phyloP scores from a whole-genome alignment of 2,113 vertebrate genomes.

The Pholis gunnellus region DNA sequence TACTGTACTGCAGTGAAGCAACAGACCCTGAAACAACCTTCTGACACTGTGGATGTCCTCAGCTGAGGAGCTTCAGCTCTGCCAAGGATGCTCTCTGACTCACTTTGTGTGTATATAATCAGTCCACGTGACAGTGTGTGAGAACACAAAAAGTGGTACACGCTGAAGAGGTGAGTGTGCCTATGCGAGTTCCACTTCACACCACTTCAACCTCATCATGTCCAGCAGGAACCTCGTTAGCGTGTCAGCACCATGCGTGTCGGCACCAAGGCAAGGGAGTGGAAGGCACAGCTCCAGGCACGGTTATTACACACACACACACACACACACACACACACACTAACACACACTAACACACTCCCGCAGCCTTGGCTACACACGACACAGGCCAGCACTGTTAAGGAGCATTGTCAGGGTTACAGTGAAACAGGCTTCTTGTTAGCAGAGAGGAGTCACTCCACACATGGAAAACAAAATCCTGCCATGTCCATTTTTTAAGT shows the following conservation, averaged over 20 bases:
- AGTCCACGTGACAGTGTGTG: neutral
- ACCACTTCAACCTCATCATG: conserved; percentile 51
- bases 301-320: conserved; percentile 1
- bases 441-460: conserved; percentile 37
- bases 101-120: conserved; percentile 36
- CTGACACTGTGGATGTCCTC: conserved; percentile 39
- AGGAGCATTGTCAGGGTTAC: conserved; percentile 37
- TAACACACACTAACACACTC: neutral
- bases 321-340: conserved; percentile 37
- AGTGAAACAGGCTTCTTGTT: conserved; percentile 53
- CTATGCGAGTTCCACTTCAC: conserved; percentile 60
- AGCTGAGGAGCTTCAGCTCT: conserved; percentile 28
- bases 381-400: conserved; percentile 28
- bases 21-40: conserved; percentile 68
- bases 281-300: conserved; percentile 56
- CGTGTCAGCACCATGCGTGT: conserved; percentile 51
- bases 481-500: neutral
- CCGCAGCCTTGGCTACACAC: conserved; percentile 39
- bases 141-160: neutral
- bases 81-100: conserved; percentile 52
- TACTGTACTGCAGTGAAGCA: conserved; percentile 61
- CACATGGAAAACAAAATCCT: conserved; percentile 17
- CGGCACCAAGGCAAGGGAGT: conserved; percentile 18
- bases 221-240: conserved; percentile 68
- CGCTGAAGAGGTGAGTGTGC: conserved; percentile 20